Evolutionary conservation across 2,888 invertebrate species (phyloP), one percentile per base, ranked within the genome.

Genomic region (Volucella bombylans): DNA sequence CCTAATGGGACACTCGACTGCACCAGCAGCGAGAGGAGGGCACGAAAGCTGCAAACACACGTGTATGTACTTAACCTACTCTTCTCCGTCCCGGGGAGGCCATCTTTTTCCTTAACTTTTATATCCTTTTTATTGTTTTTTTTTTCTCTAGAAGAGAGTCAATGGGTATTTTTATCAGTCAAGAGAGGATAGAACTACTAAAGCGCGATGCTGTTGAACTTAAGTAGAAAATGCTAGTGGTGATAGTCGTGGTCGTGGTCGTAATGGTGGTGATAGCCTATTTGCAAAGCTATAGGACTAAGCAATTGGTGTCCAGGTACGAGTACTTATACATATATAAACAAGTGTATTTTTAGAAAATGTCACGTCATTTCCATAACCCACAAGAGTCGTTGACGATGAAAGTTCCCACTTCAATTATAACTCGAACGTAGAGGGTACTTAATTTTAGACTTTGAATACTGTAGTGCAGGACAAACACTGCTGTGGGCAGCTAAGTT

Each of bases 31-130:
- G 6, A 69, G 18, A 59, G 52, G 31, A 31, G 6, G 31, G 6
- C 6, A 6, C 12, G 65, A 49, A 43, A 72, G 45, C 52, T 57
- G 50, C 67, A 67, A 54, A 62, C 71, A 67, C 50, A 68, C 73
- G 67, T 67, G 41, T 64, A 61, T 71, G 68, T 81, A 64, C 85
- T 85, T 85, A 85, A 81, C 85, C 85, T 85, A 85, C 71, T 85
- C 72, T 62, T 45, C 9, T 31, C n/a, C n/a, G n/a, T n/a, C 6
- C 31, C 12, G 6, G 41, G 31, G 76, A 81, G 80, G 72, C 67
- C 68, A 85, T 76, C 49, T 67, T 68, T 54, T 39, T 18, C 54
- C 38, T 1, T 23, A 50, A 43, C 31, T 31, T 31, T 31, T 31
- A 31, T 31, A 31, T 31, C 31, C 31, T 31, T 31, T 31, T 31